Percentiles rank a stretch among this genome's conserved stretches.
Evolutionary conservation across 2,888 invertebrate genomes (phyloP).

Genomic region (Galerucella calmariensis): DNA sequence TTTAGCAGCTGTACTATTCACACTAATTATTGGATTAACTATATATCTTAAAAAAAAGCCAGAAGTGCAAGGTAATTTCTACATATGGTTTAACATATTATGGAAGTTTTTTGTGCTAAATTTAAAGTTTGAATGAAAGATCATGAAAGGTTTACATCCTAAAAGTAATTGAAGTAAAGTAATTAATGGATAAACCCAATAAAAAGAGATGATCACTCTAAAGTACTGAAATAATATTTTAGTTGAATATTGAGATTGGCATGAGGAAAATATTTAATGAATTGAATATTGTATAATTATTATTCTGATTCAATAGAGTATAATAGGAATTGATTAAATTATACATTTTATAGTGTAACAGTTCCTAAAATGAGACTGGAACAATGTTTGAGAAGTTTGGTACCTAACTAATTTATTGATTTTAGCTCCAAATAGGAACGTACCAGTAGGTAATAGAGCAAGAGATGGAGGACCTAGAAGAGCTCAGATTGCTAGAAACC

Average conservation of each 20-base stretch:
- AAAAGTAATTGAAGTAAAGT: neutral
- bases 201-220: neutral
- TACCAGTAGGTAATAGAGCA: slow-evolving; percentile 56
- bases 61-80: slow-evolving; percentile 38
- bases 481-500: slow-evolving; percentile 79
- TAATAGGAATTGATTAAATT: too few species aligned
- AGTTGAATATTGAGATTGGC: neutral
- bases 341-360: too few species aligned
- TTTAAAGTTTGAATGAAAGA: neutral
- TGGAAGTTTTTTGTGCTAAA: neutral
- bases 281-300: neutral
- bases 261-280: too few species aligned
- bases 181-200: neutral
- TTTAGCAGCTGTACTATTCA: slow-evolving; percentile 61
- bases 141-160: neutral
- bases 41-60: slow-evolving; percentile 57
- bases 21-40: slow-evolving; percentile 62
- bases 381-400: too few species aligned
- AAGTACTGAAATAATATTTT: neutral
- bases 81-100: too few species aligned
- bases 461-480: slow-evolving; percentile 73
- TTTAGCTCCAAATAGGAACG: slow-evolving; percentile 48
- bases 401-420: neutral
- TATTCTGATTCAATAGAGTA: neutral
- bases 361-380: too few species aligned